Evolutionary conservation across 2,888 invertebrate species (phyloP), one percentile per base, ranked within the genome.

Genomic region (Aphidoletes aphidimyza): DNA sequence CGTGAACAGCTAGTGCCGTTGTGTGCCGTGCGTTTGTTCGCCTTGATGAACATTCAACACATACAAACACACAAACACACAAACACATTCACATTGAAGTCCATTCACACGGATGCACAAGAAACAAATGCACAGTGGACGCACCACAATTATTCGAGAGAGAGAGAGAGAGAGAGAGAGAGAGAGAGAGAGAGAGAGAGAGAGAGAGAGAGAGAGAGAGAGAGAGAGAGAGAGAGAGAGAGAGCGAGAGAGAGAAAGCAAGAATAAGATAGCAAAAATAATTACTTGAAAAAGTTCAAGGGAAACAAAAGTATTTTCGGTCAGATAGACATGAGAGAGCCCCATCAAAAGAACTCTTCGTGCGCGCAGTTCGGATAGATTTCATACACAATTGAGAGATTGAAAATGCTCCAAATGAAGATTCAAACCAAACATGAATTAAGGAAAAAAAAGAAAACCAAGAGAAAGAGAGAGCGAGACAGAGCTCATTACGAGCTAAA

Each of bases 261-360:
- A 69, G 69, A 69, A 14, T 30, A 69, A 69, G 26, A 69, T 69
- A 69, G 30, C 69, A 30, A 30, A 14, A 69, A 69, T 69, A 69
- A 69, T 69, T 69, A 69, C 69, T 69, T 69, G 69, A 69, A 69
- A 69, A 69, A 30, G 69, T 30, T 69, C 9, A 69, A 69, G 30
- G 0, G 30, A 30, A 34, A 30, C 30, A 2, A 69, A 69, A 26
- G 17, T 69, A 19, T 30, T 30, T 30, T 30, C 14, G 69, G 30
- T 69, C 69, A 69, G 30, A 69, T 69, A 26, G 69, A 69, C 6
- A 1, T 69, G 34, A 69, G 30, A 69, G 34, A 69, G 30, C 34
- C 69, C 30, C 69, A 69, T 69, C 69, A 30, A 69, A 69, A 69
- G 69, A 69, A 69, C 69, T 9, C 14, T 34, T 14, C 17, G 69